Evolutionary conservation across 2,113 vertebrate species (phyloP), one percentile per base, ranked within the genome.

Genomic region (Psilopsiagon aurifrons): DNA sequence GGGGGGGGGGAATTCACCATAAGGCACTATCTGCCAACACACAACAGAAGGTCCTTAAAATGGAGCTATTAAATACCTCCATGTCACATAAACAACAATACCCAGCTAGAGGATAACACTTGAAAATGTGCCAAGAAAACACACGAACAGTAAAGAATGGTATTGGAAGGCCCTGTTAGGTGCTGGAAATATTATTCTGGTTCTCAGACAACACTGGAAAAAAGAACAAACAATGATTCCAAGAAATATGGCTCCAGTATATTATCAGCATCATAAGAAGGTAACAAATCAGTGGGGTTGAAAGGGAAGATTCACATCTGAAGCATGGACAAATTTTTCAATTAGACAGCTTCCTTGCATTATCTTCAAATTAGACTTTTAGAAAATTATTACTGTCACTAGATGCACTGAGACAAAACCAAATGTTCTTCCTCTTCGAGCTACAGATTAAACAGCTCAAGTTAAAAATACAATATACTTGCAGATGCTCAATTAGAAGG

Each of bases 121-220:
- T 57, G 17, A 92, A 68, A 94, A 69, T 7, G 28, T 44, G 60
- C 47, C 85, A 66, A 62, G 73, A 93, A 93, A 57, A 85, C 25
- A 88, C 29, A 41, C 35, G 31, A 70, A 73, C 51, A 96, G 35
- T 67, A 69, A 10, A 79, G 39, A 68, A 46, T 17, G 14, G n/a
- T 47, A 70, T 6, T 54, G 24, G 31, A 94, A 94, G 24, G 29
- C 18, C 37, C 7, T 15, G 67, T 14, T 29, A 2, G 6, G 10
- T 35, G 17, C 23, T 85, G 39, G 28, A 89, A 91, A 60, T 35
- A 88, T 67, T 89, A 92, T 43, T 49, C 31, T n/a, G 49, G 49
- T 77, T 87, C 47, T 70, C 46, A 23, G 9, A 29, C 33, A 90
- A 68, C 13, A 12, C 43, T 82, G 25, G 41, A 92, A 92, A 91